phyloP scores from a whole-genome alignment of 2,888 invertebrate genomes.

The Epsilonema sp. region DNA sequence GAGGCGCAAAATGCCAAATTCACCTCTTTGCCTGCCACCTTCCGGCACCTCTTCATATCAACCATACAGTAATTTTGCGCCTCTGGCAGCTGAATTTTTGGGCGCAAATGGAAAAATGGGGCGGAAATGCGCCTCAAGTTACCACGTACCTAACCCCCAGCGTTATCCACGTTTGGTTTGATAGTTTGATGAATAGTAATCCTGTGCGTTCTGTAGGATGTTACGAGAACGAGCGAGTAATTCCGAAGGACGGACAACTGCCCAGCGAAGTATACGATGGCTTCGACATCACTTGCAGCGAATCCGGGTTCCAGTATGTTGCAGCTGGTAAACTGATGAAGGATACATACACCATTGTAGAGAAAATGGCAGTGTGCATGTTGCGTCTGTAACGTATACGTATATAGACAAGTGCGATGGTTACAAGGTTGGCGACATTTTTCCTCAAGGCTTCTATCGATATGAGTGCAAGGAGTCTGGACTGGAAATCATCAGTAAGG shows the following conservation, averaged over 20 bases:
- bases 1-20: no score
- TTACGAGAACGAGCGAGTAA: background rate
- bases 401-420: background rate
- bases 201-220: background rate
- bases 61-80: no score
- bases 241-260: background rate
- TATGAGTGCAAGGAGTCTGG: background rate
- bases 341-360: no score
- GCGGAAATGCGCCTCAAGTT: no score
- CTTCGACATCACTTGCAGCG: background rate
- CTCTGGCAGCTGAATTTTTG: no score
- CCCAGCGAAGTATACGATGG: background rate
- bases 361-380: background rate
- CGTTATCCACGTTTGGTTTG: no score
- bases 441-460: background rate
- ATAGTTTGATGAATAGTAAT: no score
- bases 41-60: no score
- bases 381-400: background rate
- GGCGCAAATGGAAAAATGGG: no score
- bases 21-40: no score
- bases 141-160: no score
- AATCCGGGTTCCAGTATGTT: background rate
- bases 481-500: background rate
- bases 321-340: background rate
- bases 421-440: background rate